phyloP scores from a whole-genome alignment of 2,113 vertebrate genomes.

The Grantiella picta region DNA sequence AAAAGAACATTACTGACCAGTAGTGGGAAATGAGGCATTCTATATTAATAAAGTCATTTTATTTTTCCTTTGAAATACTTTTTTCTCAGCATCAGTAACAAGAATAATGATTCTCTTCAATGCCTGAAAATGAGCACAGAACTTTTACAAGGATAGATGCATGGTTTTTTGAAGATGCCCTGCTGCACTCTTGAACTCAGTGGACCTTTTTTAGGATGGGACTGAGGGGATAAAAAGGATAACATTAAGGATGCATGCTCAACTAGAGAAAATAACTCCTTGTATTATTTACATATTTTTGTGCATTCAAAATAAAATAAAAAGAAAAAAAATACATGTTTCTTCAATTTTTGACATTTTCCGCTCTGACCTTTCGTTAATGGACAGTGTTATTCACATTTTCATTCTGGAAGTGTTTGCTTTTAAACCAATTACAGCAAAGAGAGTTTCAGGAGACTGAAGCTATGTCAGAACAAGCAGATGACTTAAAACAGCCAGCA shows the following conservation, averaged over 20 bases:
- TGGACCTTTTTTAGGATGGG: neutral
- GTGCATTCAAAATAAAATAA: neutral
- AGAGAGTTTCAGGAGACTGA: neutral
- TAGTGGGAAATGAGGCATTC: neutral
- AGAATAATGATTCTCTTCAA: neutral
- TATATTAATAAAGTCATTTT: constrained; percentile 4
- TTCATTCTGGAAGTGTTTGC: neutral
- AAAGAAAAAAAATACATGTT: neutral
- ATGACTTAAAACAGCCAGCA: neutral
- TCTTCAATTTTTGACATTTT: neutral
- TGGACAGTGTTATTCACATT: neutral
- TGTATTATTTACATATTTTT: neutral
- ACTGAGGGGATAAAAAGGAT: neutral
- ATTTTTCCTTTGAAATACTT: constrained; percentile 10
- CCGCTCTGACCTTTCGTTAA: neutral
- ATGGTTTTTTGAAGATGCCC: neutral
- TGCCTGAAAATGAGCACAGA: neutral
- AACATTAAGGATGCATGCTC: neutral
- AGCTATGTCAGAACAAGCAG: neutral
- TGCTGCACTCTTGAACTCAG: neutral
- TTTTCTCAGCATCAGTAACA: constrained; percentile 20
- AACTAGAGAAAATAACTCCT: neutral
- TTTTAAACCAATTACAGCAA: neutral
- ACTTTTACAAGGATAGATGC: neutral
- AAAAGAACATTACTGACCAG: constrained; percentile 6